Base-by-base conservation (phyloP, 2,888 invertebrate genomes). In the Lepidocyrtoides sp. region DNA sequence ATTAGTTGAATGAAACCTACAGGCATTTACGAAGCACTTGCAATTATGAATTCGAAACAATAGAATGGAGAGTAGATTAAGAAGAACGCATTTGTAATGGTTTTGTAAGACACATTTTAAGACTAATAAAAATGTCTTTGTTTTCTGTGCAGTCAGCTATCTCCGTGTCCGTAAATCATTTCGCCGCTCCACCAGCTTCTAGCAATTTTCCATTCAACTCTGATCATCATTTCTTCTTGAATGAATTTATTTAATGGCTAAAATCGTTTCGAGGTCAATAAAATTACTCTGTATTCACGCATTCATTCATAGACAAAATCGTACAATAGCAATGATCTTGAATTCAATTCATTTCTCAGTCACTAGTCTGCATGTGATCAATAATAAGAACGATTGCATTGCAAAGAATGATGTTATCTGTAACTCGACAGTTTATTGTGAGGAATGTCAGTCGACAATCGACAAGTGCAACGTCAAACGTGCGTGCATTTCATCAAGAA, bases 31-130 rank as follows among this genome's bases (percentile, higher is more conserved):
- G 20, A 75, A 72, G 41, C 41, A 69, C 41, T n/a, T 69, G 63
- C 41, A 69, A 63, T 87, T 87, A 44, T 51, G 77, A 77, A 77
- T 54, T 36, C 17, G 77, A 87, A 87, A 87, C 86, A 87, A 87
- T 87, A n/a, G 86, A 48, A 87, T 79, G 44, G 48, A 87, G 77
- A 77, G 77, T 63, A 63, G 63, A 77, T 77, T 23, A 66, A 66
- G 66, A 72, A 85, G 41, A 60, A 81, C 66, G 14, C 10, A 23
- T 75, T 48, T 10, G 26, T 48, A 44, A 48, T 75, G 23, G 20
- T n/a, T n/a, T 26, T 23, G n/a, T 75, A 75, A 75, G 75, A 48
- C 77, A 77, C 48, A 54, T 75, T 77, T 63, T 12, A 29, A 17
- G n/a, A n/a, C n/a, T n/a, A 54, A 7, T 44, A 32, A 14, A 17